Conservation (phyloP, 2,113 vertebrate species). For the Columba livia region DNA sequence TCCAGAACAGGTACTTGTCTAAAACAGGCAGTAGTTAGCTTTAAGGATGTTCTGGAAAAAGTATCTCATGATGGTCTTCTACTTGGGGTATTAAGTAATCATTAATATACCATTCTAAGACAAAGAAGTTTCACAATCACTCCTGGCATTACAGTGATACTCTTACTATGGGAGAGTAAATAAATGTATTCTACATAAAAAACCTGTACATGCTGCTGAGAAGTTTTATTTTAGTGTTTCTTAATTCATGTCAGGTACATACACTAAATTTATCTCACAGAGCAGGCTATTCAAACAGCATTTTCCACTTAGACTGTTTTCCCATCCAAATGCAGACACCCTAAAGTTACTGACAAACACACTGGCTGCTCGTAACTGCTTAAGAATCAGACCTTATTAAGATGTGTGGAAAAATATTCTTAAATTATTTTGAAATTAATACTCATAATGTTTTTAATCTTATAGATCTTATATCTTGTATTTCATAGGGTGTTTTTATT, state of each 20-base stretch:
- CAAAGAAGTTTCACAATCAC: not conserved
- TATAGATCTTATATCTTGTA: not conserved
- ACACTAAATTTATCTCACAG: not conserved
- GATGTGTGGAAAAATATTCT: not conserved
- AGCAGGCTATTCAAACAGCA: not conserved
- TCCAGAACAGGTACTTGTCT: constrained; percentile 76
- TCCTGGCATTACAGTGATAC: not conserved
- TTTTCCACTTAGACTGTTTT: not conserved
- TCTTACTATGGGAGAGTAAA: not conserved
- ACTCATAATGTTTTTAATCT: not conserved
- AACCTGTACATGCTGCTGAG: not conserved
- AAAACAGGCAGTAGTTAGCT: not conserved
- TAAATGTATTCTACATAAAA: not conserved
- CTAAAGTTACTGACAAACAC: not conserved
- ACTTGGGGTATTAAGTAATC: not conserved
- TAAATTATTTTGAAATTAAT: not conserved
- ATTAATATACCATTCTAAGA: not conserved
- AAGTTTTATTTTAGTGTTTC: not conserved
- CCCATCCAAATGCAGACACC: not conserved
- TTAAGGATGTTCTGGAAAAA: not conserved
- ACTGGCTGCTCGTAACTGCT: not conserved
- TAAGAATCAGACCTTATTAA: not conserved
- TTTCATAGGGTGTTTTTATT: not conserved
- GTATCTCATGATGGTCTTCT: not conserved
- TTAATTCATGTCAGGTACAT: not conserved